phyloP scores from a whole-genome alignment of 2,888 invertebrate species.

The Antheraea assamensis region DNA sequence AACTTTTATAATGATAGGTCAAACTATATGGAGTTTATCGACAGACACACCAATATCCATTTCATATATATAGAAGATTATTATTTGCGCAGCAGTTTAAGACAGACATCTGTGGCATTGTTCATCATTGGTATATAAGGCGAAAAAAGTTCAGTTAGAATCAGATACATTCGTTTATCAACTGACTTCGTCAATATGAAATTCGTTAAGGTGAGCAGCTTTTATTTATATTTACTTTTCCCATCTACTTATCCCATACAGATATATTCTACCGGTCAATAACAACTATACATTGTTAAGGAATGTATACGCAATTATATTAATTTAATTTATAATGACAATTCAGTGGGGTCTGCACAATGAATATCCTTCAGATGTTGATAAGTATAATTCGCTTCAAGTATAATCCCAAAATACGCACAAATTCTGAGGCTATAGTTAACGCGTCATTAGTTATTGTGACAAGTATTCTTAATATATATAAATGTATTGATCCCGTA shows the following conservation, averaged over 20 bases:
- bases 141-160: neutral
- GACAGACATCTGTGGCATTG: neutral
- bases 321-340: neutral
- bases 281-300: neutral
- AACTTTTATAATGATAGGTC: no score
- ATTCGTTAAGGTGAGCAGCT: slow-evolving; percentile 5
- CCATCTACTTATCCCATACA: neutral
- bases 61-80: neutral
- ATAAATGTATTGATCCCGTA: no score
- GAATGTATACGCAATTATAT: neutral
- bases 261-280: no score
- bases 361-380: neutral
- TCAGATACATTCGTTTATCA: neutral
- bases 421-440: no score
- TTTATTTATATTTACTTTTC: neutral
- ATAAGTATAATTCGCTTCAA: neutral
- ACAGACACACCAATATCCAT: no score
- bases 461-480: no score
- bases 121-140: slow-evolving; percentile 2
- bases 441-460: no score
- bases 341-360: no score
- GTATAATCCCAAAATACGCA: neutral
- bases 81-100: neutral
- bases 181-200: slow-evolving; percentile 14
- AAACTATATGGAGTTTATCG: no score